Base-by-base conservation (phyloP, 2,113 vertebrate species). In the Grammatotria lemairii region DNA sequence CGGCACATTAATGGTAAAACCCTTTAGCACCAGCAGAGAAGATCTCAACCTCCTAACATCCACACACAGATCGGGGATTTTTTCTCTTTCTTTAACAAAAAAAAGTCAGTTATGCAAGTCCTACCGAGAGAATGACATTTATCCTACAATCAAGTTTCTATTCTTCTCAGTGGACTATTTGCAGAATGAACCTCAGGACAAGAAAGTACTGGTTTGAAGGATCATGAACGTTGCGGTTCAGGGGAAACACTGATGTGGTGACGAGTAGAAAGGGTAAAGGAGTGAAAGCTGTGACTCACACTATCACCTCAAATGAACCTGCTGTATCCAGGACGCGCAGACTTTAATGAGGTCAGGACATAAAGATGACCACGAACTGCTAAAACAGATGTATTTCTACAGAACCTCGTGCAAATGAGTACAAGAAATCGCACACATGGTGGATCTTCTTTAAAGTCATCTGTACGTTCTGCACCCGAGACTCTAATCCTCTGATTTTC, bases 401-500 rank as follows among this genome's bases (percentile, higher is more conserved):
- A 78, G 17, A 51, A 6, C 16, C 7, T 47, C 42, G 8, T 31
- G 70, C 16, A 49, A 45, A 42, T 23, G 38, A 73, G 13, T 73
- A 45, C 7, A 6, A 26, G 65, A 73, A 73, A 73, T 26, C 21
- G 6, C 3, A 12, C 16, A 12, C 28, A 84, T 57, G 60, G 5
- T 73, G 19, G 23, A 81, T 90, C 87, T 92, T 65, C 57, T 87
- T 84, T 81, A 33, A 88, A 91, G 82, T 85, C 63, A 3, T 49
- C 60, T 47, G 26, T 81, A 40, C 60, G 49, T 23, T 90, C 87
- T 88, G 70, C 28, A 55, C 17, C 70, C 79, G 14, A 60, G 26
- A 49, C 80, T 70, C 63, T 89, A 90, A 93, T 91, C 92, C 40
- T 8, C 51, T 92, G 54, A 85, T 91, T 89, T 93, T 89, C 73